phyloP scores from a whole-genome alignment of 2,888 invertebrate genomes.

The Cotesia congregata region DNA sequence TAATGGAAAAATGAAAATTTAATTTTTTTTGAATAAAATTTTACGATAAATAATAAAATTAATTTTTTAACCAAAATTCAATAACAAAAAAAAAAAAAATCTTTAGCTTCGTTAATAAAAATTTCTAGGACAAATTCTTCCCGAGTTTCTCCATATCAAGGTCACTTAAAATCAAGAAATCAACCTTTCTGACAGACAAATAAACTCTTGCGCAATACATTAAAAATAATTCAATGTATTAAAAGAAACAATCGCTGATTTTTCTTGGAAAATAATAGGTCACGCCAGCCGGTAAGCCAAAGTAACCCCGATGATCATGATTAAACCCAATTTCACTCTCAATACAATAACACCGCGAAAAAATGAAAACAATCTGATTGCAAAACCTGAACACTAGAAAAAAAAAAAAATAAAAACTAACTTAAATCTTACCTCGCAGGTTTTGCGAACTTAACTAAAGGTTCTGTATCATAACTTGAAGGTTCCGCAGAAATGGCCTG shows the following conservation, averaged over 20 bases:
- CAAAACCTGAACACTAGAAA: not conserved
- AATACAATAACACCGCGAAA: not conserved
- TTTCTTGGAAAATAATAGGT: constrained; percentile 13
- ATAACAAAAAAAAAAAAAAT: too few relatives aligned
- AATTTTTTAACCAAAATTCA: too few relatives aligned
- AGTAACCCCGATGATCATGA: constrained; percentile 14
- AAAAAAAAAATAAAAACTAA: not conserved
- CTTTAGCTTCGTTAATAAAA: too few relatives aligned
- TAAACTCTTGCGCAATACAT: not conserved
- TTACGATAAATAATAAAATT: too few relatives aligned
- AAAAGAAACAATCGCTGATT: not conserved
- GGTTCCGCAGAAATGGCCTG: constrained; percentile 92
- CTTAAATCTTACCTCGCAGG: constrained; percentile 73
- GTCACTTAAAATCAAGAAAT: too few relatives aligned
- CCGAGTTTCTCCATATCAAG: too few relatives aligned
- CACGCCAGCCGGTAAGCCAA: constrained; percentile 6
- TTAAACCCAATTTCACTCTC: constrained; percentile 16
- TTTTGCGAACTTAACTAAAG: constrained; percentile 81
- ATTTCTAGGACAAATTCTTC: too few relatives aligned
- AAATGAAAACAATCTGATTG: not conserved
- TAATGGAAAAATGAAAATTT: too few relatives aligned
- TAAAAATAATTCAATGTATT: constrained; percentile 4
- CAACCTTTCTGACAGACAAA: not conserved
- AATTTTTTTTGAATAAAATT: too few relatives aligned
- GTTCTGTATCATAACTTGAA: constrained; percentile 70